Base-by-base conservation (phyloP, 1,140 invertebrate species). In the Rhopalosiphum padi region DNA sequence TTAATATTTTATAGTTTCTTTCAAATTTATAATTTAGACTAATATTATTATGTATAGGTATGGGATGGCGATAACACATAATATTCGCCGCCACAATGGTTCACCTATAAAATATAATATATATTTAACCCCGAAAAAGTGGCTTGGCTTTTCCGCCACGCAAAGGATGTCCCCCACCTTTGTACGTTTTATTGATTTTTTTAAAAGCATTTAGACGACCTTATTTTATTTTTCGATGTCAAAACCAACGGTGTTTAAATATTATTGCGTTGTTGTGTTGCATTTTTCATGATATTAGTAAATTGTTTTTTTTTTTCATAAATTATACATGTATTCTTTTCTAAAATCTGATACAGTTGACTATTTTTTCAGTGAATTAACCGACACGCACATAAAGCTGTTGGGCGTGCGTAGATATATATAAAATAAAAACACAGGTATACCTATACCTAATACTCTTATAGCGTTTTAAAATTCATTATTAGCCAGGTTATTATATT, bases 341-440 rank as follows among this genome's bases (percentile, higher is more conserved):
- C 86, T 88, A 88, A 53, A 89, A 89, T 89, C n/a, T 89, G 87
- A 89, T 89, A 89, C 87, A 53, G 48, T 53, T 53, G 87, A 53
- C 30, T 89, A 89, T 48, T 48, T 89, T 89, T 89, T 89, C 21
- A 87, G 85, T 53, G n/a, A 89, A 51, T 53, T 89, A 89, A 53
- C 87, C 48, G 51, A 89, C 87, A 89, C 87, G 87, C 87, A 89
- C 87, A 88, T 88, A 25, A 77, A 88, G 87, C 48, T 48, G 46
- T 88, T 88, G 21, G 46, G 46, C 51, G 46, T 37, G 25, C 37
- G 23, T 41, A 87, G 85, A 7, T 18, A 87, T 87, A 51, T 48
- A 88, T 86, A 88, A 51, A 22, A 48, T 48, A 30, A 46, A 86
- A 30, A 21, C 11, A 86, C 11, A 18, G 23, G 43, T 46, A 86